These are phyloP conservation scores for Xiphophorus couchianus DNA, from an alignment of 2,113 vertebrate genomes.

Conservation along the genomic window DNA sequence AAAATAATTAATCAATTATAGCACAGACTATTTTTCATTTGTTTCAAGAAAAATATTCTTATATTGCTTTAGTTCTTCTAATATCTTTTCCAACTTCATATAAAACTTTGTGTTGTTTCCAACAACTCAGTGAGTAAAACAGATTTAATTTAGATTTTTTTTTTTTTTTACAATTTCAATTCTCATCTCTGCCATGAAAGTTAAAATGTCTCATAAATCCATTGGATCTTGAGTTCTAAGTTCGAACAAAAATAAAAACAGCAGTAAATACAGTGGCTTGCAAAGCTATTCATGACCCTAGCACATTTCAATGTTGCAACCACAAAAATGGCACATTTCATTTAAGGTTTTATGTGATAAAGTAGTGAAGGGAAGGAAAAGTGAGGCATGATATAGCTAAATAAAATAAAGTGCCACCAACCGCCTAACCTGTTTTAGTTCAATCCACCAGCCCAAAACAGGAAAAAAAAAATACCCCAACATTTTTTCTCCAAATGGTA, in stretches of 20 bases:
- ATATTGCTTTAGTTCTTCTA: slow-evolving; percentile 16
- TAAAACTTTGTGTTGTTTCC: not conserved
- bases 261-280: slow-evolving; percentile 6
- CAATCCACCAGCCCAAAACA: too few species aligned
- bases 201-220: slow-evolving; percentile 4
- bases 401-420: too few species aligned
- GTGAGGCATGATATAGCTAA: too few species aligned
- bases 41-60: slow-evolving; percentile 4
- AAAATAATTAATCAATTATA: slow-evolving; percentile 22
- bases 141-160: not conserved
- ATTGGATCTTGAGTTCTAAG: not conserved
- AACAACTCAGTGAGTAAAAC: slow-evolving; percentile 6
- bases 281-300: not conserved
- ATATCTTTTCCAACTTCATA: not conserved
- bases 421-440: too few species aligned
- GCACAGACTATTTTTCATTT: slow-evolving; percentile 2
- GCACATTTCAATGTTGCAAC: not conserved
- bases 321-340: not conserved
- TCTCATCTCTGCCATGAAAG: not conserved
- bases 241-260: not conserved
- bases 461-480: too few species aligned
- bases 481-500: not conserved
- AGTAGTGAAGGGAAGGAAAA: too few species aligned
- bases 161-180: not conserved
- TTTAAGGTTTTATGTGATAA: too few species aligned